Evolutionary conservation across 1,140 invertebrate genomes (phyloP).

Genomic region (Papilio polytes): DNA sequence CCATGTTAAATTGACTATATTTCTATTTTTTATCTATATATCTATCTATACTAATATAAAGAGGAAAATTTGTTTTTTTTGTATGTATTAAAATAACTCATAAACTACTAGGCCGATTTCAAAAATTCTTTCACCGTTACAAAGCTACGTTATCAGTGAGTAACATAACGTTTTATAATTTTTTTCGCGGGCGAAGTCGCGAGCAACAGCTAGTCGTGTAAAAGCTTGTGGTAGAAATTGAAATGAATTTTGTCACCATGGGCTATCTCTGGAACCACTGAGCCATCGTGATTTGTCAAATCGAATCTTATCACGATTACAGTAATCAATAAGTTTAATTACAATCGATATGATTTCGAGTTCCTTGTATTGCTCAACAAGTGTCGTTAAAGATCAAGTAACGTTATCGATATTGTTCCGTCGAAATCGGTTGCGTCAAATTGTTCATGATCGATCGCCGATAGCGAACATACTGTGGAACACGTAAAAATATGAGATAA

Average conservation of each 20-base stretch:
- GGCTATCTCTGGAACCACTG: background rate
- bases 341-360: background rate
- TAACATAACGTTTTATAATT: no score
- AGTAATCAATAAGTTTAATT: slow-evolving; percentile 18
- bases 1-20: no score
- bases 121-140: no score
- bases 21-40: no score
- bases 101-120: no score
- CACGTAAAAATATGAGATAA: slow-evolving; percentile 34
- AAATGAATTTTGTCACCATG: background rate
- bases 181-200: no score
- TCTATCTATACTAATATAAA: no score
- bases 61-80: no score
- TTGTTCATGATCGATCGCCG: slow-evolving; percentile 20
- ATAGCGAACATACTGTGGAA: slow-evolving; percentile 22
- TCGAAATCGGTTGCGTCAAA: slow-evolving; percentile 31
- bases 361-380: slow-evolving; percentile 13
- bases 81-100: no score
- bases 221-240: no score
- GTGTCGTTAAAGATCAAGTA: slow-evolving; percentile 5
- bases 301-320: background rate
- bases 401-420: slow-evolving; percentile 10
- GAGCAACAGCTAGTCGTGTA: no score
- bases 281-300: slow-evolving; percentile 1
- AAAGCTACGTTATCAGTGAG: no score